Conservation (phyloP, 2,797 vertebrate species). For the Nannoperca obscura region DNA sequence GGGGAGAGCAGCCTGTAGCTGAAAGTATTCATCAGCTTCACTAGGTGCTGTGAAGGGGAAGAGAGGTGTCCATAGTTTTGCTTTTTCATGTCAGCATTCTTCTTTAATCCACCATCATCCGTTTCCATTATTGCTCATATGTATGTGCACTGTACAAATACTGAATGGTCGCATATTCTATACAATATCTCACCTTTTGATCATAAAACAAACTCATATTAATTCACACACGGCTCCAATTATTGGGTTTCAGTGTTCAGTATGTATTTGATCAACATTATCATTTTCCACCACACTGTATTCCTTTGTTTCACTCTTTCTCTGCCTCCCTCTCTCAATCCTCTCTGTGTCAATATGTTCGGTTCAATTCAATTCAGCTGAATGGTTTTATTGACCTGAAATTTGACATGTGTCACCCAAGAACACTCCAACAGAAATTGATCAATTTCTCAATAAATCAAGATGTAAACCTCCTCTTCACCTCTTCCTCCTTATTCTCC, state of each 20-base stretch:
- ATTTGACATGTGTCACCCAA: slow-evolving; percentile 63
- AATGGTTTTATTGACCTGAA: slow-evolving; percentile 60
- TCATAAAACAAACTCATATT: slow-evolving; percentile 15
- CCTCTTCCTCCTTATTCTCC: background rate
- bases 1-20: slow-evolving; percentile 17
- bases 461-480: slow-evolving; percentile 33
- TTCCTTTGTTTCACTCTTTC: slow-evolving; percentile 27
- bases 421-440: slow-evolving; percentile 41
- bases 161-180: background rate
- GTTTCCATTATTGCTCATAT: background rate
- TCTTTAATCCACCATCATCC: slow-evolving; percentile 6
- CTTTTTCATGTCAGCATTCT: slow-evolving; percentile 17
- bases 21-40: slow-evolving; percentile 21
- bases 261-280: slow-evolving; percentile 18
- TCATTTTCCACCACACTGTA: background rate
- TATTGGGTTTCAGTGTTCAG: background rate
- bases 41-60: background rate
- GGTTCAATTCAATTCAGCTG: slow-evolving; percentile 49
- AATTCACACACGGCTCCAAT: background rate
- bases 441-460: slow-evolving; percentile 62
- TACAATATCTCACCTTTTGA: background rate
- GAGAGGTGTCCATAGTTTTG: background rate
- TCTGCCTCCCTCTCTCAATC: slow-evolving; percentile 7
- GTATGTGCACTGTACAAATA: background rate
- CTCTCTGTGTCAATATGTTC: slow-evolving; percentile 11